Conservation (phyloP, 2,888 invertebrate species). For the Patella caerulea region DNA sequence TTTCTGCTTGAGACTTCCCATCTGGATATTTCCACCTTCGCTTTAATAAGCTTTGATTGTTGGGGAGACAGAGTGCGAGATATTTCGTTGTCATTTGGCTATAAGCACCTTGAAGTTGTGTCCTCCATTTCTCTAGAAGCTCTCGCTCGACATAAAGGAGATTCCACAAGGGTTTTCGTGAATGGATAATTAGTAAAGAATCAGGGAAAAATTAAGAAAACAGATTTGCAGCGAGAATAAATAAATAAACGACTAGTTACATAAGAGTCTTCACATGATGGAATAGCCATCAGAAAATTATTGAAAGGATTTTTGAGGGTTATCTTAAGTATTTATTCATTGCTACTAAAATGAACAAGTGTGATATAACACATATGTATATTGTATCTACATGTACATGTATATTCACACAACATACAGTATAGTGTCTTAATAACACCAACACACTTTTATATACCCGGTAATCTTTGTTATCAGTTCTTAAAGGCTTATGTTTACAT, state of each 20-base stretch:
- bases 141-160: not conserved
- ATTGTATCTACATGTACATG: too few species aligned
- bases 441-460: too few species aligned
- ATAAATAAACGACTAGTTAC: slow-evolving; percentile 1
- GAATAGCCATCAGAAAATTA: not conserved
- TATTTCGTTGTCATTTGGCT: not conserved
- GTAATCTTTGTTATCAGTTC: too few species aligned
- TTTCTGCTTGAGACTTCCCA: slow-evolving; percentile 3
- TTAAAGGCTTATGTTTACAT: too few species aligned
- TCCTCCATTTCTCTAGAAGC: slow-evolving; percentile 9
- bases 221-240: not conserved
- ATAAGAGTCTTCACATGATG: slow-evolving; percentile 5
- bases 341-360: too few species aligned
- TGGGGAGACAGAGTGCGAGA: not conserved
- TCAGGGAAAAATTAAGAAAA: not conserved
- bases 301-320: too few species aligned
- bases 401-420: too few species aligned
- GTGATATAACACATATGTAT: too few species aligned
- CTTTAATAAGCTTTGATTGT: slow-evolving; percentile 9
- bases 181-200: slow-evolving; percentile 4
- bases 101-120: slow-evolving; percentile 10
- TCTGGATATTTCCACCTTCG: not conserved
- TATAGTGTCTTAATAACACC: too few species aligned
- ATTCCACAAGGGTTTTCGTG: not conserved
- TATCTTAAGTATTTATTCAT: too few species aligned